These are phyloP conservation scores for Reinhardtius hippoglossoides DNA, from an alignment of 2,113 vertebrate species.

Conservation along the genomic window DNA sequence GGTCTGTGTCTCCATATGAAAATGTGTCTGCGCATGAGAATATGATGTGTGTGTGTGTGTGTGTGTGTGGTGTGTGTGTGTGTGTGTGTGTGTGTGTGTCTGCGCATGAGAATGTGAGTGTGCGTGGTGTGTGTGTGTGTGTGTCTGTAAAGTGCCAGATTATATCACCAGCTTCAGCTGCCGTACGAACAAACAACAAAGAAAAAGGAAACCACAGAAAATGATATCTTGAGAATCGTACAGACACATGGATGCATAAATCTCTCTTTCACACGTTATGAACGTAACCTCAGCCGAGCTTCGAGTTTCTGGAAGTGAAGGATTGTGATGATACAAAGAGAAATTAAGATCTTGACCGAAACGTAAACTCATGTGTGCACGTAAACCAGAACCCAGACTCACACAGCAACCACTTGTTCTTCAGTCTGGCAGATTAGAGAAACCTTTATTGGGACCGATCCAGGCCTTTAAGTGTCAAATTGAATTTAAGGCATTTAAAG, in stretches of 20 bases:
- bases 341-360: neutral
- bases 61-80: neutral
- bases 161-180: slow-evolving; percentile 6
- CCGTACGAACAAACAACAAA: slow-evolving; percentile 12
- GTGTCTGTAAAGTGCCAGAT: slow-evolving; percentile 8
- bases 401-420: too few species aligned
- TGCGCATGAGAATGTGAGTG: neutral
- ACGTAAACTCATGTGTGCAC: neutral
- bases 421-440: too few species aligned
- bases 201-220: slow-evolving; percentile 39
- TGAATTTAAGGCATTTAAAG: too few species aligned
- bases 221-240: slow-evolving; percentile 5
- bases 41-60: too few species aligned
- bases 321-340: neutral
- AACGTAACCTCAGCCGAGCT: slow-evolving; percentile 21
- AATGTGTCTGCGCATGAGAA: neutral
- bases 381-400: too few species aligned
- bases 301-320: slow-evolving; percentile 30
- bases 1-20: slow-evolving; percentile 8
- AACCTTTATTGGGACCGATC: too few species aligned
- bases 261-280: slow-evolving; percentile 1
- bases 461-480: too few species aligned
- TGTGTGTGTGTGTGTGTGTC: neutral
- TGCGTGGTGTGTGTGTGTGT: neutral
- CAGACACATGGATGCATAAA: slow-evolving; percentile 1